Evolutionary conservation across 2,888 invertebrate species (phyloP).

Genomic region (Formica aserva): DNA sequence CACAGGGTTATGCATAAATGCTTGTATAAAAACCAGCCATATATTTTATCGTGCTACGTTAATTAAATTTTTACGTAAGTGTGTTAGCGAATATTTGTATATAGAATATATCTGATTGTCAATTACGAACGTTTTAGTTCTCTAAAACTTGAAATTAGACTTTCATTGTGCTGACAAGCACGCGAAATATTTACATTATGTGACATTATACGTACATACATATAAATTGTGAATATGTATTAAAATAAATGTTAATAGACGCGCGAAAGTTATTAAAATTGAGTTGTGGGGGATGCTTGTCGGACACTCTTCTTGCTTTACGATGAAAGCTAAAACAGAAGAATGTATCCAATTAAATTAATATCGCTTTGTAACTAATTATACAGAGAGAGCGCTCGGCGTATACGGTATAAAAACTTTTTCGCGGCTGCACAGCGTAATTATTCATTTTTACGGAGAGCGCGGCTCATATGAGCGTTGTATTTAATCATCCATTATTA

Average conservation of each 20-base stretch:
- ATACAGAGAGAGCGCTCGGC: slow-evolving; percentile 34
- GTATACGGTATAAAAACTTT: slow-evolving; percentile 38
- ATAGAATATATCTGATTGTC: slow-evolving; percentile 48
- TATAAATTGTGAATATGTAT: not conserved
- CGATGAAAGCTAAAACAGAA: slow-evolving; percentile 8
- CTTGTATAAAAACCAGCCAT: slow-evolving; percentile 67
- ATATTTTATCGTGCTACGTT: slow-evolving; percentile 68
- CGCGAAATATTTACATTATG: slow-evolving; percentile 20
- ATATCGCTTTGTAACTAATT: slow-evolving; percentile 52
- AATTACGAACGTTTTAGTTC: slow-evolving; percentile 52
- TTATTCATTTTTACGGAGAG: slow-evolving; percentile 60
- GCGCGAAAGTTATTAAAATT: slow-evolving; percentile 31
- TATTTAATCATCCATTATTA: slow-evolving; percentile 68
- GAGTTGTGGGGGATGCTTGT: not conserved
- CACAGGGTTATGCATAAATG: slow-evolving; percentile 62
- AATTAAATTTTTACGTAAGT: slow-evolving; percentile 71
- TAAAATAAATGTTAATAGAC: slow-evolving; percentile 6
- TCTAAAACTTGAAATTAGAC: slow-evolving; percentile 64
- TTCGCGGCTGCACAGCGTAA: slow-evolving; percentile 13
- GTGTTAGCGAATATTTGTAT: slow-evolving; percentile 44
- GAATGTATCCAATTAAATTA: slow-evolving; percentile 50
- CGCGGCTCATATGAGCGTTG: slow-evolving; percentile 43
- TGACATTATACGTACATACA: not conserved
- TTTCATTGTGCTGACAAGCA: slow-evolving; percentile 62
- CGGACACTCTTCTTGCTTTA: not conserved